These are phyloP conservation scores for Lasioglossum morio DNA, from an alignment of 2,888 invertebrate genomes.

Conservation along the genomic window DNA sequence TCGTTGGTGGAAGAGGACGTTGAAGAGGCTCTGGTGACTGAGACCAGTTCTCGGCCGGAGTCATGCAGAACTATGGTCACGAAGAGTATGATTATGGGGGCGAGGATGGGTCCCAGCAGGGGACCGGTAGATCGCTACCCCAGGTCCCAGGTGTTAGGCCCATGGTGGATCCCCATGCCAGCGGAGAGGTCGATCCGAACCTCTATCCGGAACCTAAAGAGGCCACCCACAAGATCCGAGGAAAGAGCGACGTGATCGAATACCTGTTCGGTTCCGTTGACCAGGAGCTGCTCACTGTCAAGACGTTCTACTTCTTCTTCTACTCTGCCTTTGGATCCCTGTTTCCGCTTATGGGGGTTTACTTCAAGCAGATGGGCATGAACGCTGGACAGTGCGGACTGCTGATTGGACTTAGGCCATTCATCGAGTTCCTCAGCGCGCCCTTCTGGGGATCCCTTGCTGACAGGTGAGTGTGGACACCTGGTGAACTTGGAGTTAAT, in stretches of 20 bases:
- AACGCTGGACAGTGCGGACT: slow-evolving; percentile 98
- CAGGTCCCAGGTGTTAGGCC: slow-evolving; percentile 86
- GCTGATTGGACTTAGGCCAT: slow-evolving; percentile 97
- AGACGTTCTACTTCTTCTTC: slow-evolving; percentile 99
- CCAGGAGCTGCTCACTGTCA: slow-evolving; percentile 96
- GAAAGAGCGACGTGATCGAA: slow-evolving; percentile 93
- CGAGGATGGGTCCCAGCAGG: neutral
- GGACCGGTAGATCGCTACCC: slow-evolving; percentile 69
- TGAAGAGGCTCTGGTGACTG: neutral
- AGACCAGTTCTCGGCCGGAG: slow-evolving; percentile 12
- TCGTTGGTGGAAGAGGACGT: neutral
- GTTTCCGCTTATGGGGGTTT: slow-evolving; percentile 99
- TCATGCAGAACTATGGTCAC: slow-evolving; percentile 81
- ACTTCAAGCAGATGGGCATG: slow-evolving; percentile 99
- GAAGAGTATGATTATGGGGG: slow-evolving; percentile 77
- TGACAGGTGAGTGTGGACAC: slow-evolving; percentile 87
- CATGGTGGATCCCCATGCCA: slow-evolving; percentile 92
- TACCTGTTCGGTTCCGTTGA: slow-evolving; percentile 93
- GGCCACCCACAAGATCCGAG: slow-evolving; percentile 95
- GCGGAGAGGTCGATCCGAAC: slow-evolving; percentile 94
- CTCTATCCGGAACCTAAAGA: slow-evolving; percentile 94
- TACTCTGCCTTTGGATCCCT: slow-evolving; percentile 99
- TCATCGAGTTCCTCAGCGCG: slow-evolving; percentile 98
- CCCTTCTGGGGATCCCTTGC: slow-evolving; percentile 99
- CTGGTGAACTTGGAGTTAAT: neutral